These are phyloP conservation scores for Ambastaia sidthimunki DNA, from an alignment of 2,797 vertebrate genomes.

Conservation along the genomic window DNA sequence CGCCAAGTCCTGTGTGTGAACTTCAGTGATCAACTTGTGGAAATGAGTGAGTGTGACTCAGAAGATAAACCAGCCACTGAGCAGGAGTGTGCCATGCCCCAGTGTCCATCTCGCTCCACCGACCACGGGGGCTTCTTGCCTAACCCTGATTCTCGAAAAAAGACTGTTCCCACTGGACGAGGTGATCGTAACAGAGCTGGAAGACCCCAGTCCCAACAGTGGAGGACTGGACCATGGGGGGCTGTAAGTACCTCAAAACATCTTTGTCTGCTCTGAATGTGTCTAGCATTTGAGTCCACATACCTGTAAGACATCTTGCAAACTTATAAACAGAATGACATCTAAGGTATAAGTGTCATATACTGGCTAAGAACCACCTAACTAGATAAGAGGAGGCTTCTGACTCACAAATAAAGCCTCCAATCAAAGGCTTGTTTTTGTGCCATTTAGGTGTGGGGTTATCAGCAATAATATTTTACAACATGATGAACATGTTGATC, in stretches of 20 bases:
- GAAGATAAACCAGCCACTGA: conserved; percentile 87
- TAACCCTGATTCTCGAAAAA: conserved; percentile 73
- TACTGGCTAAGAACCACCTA: not conserved
- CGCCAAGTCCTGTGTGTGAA: conserved; percentile 92
- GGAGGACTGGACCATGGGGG: conserved; percentile 98
- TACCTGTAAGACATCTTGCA: not conserved
- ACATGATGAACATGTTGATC: not conserved
- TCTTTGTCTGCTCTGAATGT: not conserved
- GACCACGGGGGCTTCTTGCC: conserved; percentile 74
- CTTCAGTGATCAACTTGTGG: conserved; percentile 89
- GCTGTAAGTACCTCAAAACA: conserved; percentile 82
- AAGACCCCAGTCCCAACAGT: conserved; percentile 84
- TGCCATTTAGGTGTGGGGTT: too few relatives aligned
- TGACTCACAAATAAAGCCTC: too few relatives aligned
- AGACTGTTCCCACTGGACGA: conserved; percentile 69
- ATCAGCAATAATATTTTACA: too few relatives aligned
- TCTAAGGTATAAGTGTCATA: not conserved
- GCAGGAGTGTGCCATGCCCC: conserved; percentile 93
- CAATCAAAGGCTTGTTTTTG: too few relatives aligned
- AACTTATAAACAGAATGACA: not conserved
- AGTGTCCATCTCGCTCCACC: conserved; percentile 85
- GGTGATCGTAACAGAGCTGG: conserved; percentile 66
- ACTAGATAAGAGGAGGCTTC: too few relatives aligned
- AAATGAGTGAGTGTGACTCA: conserved; percentile 87
- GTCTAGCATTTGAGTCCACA: not conserved